Evolutionary conservation across 2,888 invertebrate species (phyloP), one percentile per base, ranked within the genome.

Genomic region (Drosophila longiperda): DNA sequence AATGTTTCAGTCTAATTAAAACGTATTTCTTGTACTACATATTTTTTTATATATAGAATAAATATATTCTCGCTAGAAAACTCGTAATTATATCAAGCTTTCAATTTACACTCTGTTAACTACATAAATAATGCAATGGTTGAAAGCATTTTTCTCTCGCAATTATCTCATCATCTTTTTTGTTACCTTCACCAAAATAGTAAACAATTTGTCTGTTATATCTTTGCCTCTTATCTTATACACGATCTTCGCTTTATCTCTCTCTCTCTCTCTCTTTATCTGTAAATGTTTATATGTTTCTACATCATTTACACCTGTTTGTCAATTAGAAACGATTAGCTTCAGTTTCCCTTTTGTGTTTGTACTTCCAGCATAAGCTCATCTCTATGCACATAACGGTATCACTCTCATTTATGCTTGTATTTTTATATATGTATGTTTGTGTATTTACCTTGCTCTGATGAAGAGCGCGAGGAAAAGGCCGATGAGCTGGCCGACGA

Each of bases 391-490:
- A 72, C 53, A 57, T 73, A 80, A 74, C 74, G 59, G 67, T 36
- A 50, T 45, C 40, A 54, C 42, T 75, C 23, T 65, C 33, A 15
- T 34, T 34, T 17, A 6, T 45, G 45, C 15, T 8, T 40, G 9
- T 17, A 17, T 40, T n/a, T 9, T 9, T 38, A 8, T 45, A 12
- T 36, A 5, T 26, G 12, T 53, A 23, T 62, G 33, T 49, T 20
- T 52, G 29, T 45, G 49, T 72, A 66, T 76, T 90, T 90, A 91
- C 91, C 91, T 91, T 85, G 91, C 68, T 90, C 82, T 53, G 91
- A 92, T 62, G 92, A 85, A 57, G 89, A 88, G 66, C 92, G 91
- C 54, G 91, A 91, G 59, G 85, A 80, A 54, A 81, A 82, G 63
- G 83, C 69, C 66, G 91, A 90, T 34, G 90, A 85, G 73, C 83